Percentiles rank a stretch among this genome's conserved stretches.
These are phyloP conservation scores for Rhyzopertha dominica DNA, from an alignment of 1,140 invertebrate species.

Conservation along the genomic window DNA sequence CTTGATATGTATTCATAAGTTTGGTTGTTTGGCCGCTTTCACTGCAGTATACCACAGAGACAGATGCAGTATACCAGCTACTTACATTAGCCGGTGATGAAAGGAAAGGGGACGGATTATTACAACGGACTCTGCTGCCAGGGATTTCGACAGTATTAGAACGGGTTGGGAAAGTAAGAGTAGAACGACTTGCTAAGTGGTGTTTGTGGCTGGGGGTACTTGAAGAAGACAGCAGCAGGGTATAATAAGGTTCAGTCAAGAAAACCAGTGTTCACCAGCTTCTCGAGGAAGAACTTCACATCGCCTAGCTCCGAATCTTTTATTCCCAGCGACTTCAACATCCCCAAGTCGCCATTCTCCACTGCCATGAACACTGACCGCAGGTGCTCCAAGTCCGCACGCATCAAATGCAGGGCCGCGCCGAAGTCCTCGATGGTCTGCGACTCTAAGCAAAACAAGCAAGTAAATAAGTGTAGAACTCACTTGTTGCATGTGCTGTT, in stretches of 20 bases:
- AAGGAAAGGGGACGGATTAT: constrained; percentile 38
- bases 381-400: constrained; percentile 85
- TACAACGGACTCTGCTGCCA: constrained; percentile 45
- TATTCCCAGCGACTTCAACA: constrained; percentile 89
- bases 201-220: constrained; percentile 41
- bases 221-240: constrained; percentile 44
- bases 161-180: constrained; percentile 41
- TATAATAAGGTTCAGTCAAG: constrained; percentile 74
- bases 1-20: constrained; percentile 39
- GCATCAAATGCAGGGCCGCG: constrained; percentile 77
- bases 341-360: constrained; percentile 90
- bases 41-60: constrained; percentile 12
- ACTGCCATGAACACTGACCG: constrained; percentile 93
- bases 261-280: constrained; percentile 94
- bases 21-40: constrained; percentile 24
- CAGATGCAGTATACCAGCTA: neutral
- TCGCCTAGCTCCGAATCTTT: constrained; percentile 95
- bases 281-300: constrained; percentile 95
- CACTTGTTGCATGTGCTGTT: neutral
- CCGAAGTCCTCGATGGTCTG: constrained; percentile 94
- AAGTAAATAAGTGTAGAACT: constrained; percentile 12
- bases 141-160: constrained; percentile 19
- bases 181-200: constrained; percentile 43
- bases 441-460: constrained; percentile 65
- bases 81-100: constrained; percentile 17